These are phyloP conservation scores for Tyrannus savana DNA, from an alignment of 2,113 vertebrate species.

Conservation along the genomic window DNA sequence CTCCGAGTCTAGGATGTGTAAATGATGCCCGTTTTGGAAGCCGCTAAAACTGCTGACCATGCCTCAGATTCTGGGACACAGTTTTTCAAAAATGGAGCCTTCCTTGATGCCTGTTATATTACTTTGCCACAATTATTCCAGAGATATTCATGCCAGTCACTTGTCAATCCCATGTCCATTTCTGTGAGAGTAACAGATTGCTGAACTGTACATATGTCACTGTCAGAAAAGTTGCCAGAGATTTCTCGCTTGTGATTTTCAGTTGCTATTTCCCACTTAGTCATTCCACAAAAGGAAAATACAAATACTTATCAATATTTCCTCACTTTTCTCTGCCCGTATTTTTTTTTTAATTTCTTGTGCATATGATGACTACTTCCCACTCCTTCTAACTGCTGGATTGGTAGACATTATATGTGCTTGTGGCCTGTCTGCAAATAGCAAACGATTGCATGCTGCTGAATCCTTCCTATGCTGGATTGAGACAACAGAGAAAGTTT, in stretches of 20 bases:
- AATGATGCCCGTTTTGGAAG: neutral
- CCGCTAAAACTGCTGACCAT: neutral
- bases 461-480: neutral
- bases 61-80: neutral
- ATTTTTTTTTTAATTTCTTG: neutral
- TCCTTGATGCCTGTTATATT: neutral
- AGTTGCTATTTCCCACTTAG: neutral
- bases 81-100: neutral
- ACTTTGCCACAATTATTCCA: neutral
- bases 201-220: neutral
- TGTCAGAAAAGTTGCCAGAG: neutral
- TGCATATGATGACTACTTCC: neutral
- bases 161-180: neutral
- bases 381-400: neutral
- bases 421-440: neutral
- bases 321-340: neutral
- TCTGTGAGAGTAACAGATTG: neutral
- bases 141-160: neutral
- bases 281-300: neutral
- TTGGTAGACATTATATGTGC: neutral
- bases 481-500: neutral
- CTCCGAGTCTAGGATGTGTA: neutral
- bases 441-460: neutral
- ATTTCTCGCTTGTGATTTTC: neutral
- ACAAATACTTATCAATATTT: neutral